These are phyloP conservation scores for Odontocerum albicorne DNA, from an alignment of 2,888 invertebrate genomes.

Conservation along the genomic window DNA sequence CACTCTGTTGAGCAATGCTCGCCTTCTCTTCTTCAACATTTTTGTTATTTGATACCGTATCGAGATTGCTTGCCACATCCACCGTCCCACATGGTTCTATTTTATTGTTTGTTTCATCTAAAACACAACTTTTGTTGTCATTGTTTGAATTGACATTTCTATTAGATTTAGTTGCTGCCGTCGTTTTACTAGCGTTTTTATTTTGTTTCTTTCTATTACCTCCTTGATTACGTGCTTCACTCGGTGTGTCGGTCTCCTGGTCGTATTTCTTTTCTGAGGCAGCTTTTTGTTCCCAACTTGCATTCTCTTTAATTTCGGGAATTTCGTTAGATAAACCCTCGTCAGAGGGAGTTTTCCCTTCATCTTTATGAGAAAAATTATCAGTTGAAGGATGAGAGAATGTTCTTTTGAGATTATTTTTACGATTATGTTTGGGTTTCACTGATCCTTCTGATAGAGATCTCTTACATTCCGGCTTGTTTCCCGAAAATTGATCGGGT, in stretches of 20 bases:
- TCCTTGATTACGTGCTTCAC: slow-evolving; percentile 20
- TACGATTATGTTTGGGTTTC: slow-evolving; percentile 52
- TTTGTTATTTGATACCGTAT: slow-evolving; percentile 45
- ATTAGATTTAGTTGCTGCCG: slow-evolving; percentile 9
- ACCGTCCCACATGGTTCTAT: not conserved
- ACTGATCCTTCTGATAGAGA: slow-evolving; percentile 55
- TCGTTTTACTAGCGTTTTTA: slow-evolving; percentile 24
- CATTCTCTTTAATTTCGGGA: not conserved
- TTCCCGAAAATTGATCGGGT: slow-evolving; percentile 47
- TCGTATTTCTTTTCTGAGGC: slow-evolving; percentile 8
- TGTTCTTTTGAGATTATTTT: slow-evolving; percentile 55
- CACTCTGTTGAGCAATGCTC: slow-evolving; percentile 9
- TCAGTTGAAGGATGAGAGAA: slow-evolving; percentile 54
- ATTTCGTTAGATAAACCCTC: not conserved
- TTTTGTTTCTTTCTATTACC: slow-evolving; percentile 30
- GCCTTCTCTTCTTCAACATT: slow-evolving; percentile 45
- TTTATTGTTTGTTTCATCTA: slow-evolving; percentile 16
- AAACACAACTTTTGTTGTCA: slow-evolving; percentile 31
- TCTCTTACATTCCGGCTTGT: slow-evolving; percentile 46
- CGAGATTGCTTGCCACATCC: slow-evolving; percentile 5
- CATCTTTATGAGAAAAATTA: slow-evolving; percentile 42
- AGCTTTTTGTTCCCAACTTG: slow-evolving; percentile 18
- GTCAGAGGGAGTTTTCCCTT: slow-evolving; percentile 41
- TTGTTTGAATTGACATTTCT: slow-evolving; percentile 18
- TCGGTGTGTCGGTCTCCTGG: slow-evolving; percentile 18